A percentile compares a stretch with the other conserved stretches of the same genome.
These are phyloP conservation scores for Pituophis catenifer DNA, from an alignment of 2,113 vertebrate species.

Conservation along the genomic window DNA sequence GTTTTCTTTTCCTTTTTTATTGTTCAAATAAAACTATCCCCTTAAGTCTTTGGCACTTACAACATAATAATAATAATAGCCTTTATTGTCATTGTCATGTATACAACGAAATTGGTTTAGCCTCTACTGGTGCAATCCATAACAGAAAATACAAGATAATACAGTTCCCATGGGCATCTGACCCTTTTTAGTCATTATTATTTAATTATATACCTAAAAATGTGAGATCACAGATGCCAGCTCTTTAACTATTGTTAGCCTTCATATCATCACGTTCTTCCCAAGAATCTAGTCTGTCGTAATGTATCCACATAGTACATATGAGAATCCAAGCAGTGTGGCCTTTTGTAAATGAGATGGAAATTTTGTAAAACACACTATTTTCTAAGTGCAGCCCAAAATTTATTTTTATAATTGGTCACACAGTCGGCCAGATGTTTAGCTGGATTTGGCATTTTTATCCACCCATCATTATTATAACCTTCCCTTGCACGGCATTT, in stretches of 20 bases:
- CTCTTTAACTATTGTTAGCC: neutral
- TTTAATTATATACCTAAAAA: neutral
- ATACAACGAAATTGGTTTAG: too few species aligned
- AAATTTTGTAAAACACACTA: neutral
- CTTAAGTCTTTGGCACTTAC: neutral
- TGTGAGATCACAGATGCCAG: neutral
- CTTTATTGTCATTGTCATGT: too few species aligned
- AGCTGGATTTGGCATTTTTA: neutral
- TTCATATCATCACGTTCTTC: neutral
- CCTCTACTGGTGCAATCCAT: too few species aligned
- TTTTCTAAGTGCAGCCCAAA: neutral
- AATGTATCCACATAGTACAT: neutral
- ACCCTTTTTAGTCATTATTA: conserved; percentile 13
- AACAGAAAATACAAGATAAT: too few species aligned
- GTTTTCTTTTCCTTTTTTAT: conserved; percentile 7
- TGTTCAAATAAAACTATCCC: conserved; percentile 23
- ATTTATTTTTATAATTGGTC: neutral
- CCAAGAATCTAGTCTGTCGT: neutral
- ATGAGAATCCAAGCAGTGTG: neutral
- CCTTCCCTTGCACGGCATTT: neutral
- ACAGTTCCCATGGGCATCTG: neutral
- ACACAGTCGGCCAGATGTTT: neutral
- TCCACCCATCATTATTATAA: neutral
- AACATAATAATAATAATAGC: neutral
- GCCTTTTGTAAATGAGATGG: neutral